Conservation (phyloP, 1,140 invertebrate species). For the Samia ricini region DNA sequence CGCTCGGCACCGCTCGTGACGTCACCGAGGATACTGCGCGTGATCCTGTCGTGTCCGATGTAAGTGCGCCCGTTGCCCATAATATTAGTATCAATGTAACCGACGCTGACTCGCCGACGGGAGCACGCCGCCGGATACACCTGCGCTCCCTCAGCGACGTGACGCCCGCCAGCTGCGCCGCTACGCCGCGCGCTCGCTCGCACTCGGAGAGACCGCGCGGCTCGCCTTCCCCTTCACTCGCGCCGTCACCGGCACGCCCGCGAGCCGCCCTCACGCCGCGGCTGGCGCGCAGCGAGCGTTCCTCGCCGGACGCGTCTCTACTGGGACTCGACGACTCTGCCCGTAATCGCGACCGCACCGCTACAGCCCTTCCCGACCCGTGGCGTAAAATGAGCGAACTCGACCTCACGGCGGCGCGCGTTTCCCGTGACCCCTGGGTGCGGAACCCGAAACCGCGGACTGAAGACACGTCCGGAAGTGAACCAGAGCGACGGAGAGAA, state of each 20-base stretch:
- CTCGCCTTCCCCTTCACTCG: conserved; percentile 34
- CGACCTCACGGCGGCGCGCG: conserved; percentile 22
- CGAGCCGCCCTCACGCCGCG: conserved; percentile 22
- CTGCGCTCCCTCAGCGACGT: conserved; percentile 71
- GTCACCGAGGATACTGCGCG: neutral
- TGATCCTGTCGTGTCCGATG: neutral
- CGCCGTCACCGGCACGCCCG: conserved; percentile 28
- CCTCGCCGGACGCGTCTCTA: conserved; percentile 36
- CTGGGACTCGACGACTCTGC: conserved; percentile 26
- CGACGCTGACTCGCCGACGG: conserved; percentile 53
- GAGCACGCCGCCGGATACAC: conserved; percentile 58
- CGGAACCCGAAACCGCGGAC: conserved; percentile 27
- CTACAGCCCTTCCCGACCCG: conserved; percentile 35
- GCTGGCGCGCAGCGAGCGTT: conserved; percentile 31
- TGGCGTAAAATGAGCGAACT: conserved; percentile 46
- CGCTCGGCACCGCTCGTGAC: conserved; percentile 27
- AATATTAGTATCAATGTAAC: conserved; percentile 72
- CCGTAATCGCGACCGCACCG: conserved; percentile 16
- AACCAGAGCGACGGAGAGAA: conserved; percentile 8
- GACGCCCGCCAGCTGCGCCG: conserved; percentile 56
- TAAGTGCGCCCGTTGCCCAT: conserved; percentile 33
- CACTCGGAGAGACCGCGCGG: conserved; percentile 52
- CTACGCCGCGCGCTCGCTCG: conserved; percentile 52
- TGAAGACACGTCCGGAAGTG: neutral
- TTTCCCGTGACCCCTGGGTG: conserved; percentile 50